Percentiles rank a stretch among this genome's conserved stretches.
Conservation (phyloP, 2,888 invertebrate species). For the Hybos culiciformis region DNA sequence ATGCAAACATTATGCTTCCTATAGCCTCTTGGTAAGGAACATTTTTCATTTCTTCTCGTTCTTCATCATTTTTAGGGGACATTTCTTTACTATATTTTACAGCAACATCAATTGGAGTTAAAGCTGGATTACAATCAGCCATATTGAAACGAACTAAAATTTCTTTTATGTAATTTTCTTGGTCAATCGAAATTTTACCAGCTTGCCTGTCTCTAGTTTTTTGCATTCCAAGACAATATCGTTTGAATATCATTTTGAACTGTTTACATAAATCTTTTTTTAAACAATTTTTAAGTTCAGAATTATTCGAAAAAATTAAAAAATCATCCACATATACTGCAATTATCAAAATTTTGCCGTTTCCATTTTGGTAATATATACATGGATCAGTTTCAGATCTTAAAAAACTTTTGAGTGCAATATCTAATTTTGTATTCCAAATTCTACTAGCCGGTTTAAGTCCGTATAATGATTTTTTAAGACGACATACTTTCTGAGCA, state of each 20-base stretch:
- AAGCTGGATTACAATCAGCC: not conserved
- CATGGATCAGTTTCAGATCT: constrained; percentile 1
- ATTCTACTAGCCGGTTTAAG: constrained; percentile 4
- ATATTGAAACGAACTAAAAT: not conserved
- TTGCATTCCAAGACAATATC: not conserved
- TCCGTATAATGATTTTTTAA: constrained; percentile 7
- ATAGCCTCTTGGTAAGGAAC: constrained; percentile 13
- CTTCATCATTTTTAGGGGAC: not conserved
- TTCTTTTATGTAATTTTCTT: not conserved
- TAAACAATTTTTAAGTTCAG: not conserved
- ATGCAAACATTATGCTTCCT: constrained; percentile 12
- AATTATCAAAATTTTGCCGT: not conserved
- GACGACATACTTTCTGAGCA: constrained; percentile 1
- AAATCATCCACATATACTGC: not conserved
- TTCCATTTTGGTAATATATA: not conserved
- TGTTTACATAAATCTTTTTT: not conserved
- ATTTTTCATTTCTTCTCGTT: constrained; percentile 2
- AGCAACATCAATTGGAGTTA: not conserved
- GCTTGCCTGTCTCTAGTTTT: not conserved
- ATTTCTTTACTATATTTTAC: not conserved
- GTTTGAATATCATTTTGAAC: not conserved
- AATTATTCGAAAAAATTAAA: not conserved
- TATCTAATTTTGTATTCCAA: constrained; percentile 6
- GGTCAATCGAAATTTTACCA: not conserved
- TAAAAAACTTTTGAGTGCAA: not conserved